Evolutionary conservation across 2,113 vertebrate genomes (phyloP).

Genomic region (Sakesphorus luctuosus): DNA sequence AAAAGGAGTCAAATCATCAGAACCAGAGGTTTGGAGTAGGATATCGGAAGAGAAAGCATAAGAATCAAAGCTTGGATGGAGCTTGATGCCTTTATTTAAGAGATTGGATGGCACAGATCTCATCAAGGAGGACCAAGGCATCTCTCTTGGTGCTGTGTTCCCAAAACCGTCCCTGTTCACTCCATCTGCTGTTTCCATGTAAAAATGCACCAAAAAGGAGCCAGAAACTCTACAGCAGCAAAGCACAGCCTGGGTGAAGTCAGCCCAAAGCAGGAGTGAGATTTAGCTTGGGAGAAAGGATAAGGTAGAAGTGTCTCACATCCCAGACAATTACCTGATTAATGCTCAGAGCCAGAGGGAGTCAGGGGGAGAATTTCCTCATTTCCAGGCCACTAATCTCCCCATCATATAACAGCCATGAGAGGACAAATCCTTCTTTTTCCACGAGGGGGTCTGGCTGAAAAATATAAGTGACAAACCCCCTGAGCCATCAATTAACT

Average conservation of each 20-base stretch:
- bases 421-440: not conserved
- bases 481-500: not conserved
- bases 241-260: not conserved
- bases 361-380: conserved; percentile 20
- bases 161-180: not conserved
- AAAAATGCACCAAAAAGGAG: not conserved
- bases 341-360: not conserved
- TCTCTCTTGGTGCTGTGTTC: not conserved
- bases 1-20: not conserved
- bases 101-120: not conserved
- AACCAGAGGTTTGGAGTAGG: not conserved
- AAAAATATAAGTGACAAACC: not conserved
- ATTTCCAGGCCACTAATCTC: conserved; percentile 24
- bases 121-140: not conserved
- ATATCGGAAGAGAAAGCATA: not conserved
- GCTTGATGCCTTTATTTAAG: not conserved
- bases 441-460: not conserved
- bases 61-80: not conserved
- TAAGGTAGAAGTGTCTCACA: not conserved
- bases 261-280: not conserved
- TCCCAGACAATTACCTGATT: conserved; percentile 23
- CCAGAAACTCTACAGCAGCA: not conserved
- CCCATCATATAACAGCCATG: not conserved
- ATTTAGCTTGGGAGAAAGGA: not conserved
- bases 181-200: not conserved